Evolutionary conservation across 1,140 invertebrate genomes (phyloP).

Genomic region (Agrilus planipennis): DNA sequence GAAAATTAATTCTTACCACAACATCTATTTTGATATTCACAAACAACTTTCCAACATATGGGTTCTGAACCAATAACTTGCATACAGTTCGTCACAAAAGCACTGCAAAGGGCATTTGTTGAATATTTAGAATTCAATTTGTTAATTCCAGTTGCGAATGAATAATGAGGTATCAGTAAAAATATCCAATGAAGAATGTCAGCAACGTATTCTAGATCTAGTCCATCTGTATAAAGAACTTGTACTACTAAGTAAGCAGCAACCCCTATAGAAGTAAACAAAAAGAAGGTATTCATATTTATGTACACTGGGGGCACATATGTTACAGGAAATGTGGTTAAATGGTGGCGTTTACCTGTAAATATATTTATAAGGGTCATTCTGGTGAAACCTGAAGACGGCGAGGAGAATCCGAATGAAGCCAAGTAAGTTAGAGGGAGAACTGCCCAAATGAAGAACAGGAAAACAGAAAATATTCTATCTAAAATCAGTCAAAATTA

Average conservation of each 20-base stretch:
- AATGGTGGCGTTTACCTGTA: too few relatives aligned
- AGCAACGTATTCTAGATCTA: conserved; percentile 44
- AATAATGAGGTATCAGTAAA: conserved; percentile 58
- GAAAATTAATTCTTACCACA: neutral
- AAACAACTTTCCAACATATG: too few relatives aligned
- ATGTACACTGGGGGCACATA: too few relatives aligned
- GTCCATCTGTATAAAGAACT: conserved; percentile 44
- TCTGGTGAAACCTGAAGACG: conserved; percentile 58
- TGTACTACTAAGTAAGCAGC: conserved; percentile 53
- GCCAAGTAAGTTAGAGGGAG: conserved; percentile 49
- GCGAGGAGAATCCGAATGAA: conserved; percentile 48
- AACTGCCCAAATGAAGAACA: conserved; percentile 35
- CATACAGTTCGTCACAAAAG: neutral
- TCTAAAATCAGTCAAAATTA: too few relatives aligned
- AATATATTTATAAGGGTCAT: conserved; percentile 56
- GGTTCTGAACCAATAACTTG: too few relatives aligned
- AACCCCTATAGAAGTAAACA: conserved; percentile 39
- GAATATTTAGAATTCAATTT: conserved; percentile 16
- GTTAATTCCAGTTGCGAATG: conserved; percentile 36
- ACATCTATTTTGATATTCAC: too few relatives aligned
- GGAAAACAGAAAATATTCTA: conserved; percentile 23
- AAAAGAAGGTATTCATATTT: too few relatives aligned
- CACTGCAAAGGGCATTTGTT: conserved; percentile 13
- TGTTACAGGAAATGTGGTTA: too few relatives aligned
- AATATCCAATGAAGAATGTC: conserved; percentile 51